Evolutionary conservation across 2,797 vertebrate genomes (phyloP).

Genomic region (Rhynchotus rufescens): DNA sequence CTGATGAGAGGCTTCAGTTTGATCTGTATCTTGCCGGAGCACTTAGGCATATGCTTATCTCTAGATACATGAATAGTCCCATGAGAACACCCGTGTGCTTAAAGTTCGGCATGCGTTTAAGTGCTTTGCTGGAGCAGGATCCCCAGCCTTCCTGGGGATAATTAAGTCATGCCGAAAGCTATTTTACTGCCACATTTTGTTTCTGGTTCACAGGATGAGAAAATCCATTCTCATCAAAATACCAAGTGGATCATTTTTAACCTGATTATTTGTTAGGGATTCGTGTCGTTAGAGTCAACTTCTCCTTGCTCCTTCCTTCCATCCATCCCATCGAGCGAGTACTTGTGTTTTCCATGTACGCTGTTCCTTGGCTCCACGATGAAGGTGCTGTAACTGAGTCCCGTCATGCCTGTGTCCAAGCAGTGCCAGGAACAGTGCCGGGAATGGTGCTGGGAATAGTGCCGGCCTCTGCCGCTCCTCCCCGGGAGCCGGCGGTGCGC

Average conservation of each 20-base stretch:
- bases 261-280: constrained; percentile 69
- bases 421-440: no score
- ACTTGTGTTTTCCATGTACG: constrained; percentile 5
- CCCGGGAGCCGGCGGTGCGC: neutral
- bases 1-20: constrained; percentile 25
- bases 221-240: constrained; percentile 77
- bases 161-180: constrained; percentile 61
- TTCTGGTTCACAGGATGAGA: constrained; percentile 77
- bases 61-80: constrained; percentile 41
- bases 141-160: constrained; percentile 60
- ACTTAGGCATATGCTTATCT: constrained; percentile 66
- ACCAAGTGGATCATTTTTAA: constrained; percentile 68
- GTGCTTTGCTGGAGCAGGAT: constrained; percentile 60
- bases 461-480: constrained; percentile 28
- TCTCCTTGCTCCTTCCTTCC: constrained; percentile 17
- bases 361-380: neutral
- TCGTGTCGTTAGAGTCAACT: neutral
- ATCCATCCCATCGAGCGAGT: neutral
- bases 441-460: no score
- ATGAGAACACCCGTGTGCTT: constrained; percentile 39
- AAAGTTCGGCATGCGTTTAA: constrained; percentile 43
- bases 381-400: constrained; percentile 30
- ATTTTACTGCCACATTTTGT: constrained; percentile 68
- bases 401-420: no score
- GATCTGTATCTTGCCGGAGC: constrained; percentile 29